Evolutionary conservation across 2,113 vertebrate genomes (phyloP), one percentile per base, ranked within the genome.

Genomic region (Morone chrysops): DNA sequence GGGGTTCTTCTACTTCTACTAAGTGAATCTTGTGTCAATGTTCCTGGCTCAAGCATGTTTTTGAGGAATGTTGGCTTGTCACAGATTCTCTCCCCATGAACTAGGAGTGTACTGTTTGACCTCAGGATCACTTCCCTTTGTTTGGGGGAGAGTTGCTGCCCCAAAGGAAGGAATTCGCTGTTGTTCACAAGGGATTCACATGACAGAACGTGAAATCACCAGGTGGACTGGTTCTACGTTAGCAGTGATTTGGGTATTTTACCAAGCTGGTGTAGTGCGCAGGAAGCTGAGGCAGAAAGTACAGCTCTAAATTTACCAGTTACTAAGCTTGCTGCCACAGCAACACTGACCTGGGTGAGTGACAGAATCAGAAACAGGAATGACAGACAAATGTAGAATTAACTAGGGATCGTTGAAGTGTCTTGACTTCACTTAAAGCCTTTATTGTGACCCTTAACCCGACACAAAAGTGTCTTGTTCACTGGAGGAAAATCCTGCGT

Each of bases 21-120:
- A 3, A 47, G 41, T 4, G 0, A 62, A 36, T 11, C 36, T 40
- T 38, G 59, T 40, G 31, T 17, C 14, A 0, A 38, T 16, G 31
- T 59, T 59, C 57, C 57, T 36, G 13, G 12, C 13, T 31, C 2
- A 31, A 31, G 31, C 31, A 31, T 31, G 31, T 31, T 31, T 31
- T 31, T 31, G 31, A 31, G 31, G 31, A 31, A 31, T 31, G 31
- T 31, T 31, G 31, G 31, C 31, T 31, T 31, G 31, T 31, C 31
- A 31, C 31, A 31, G 31, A 31, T 31, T 4, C 31, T 31, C 31
- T 31, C 31, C 31, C 31, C 31, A 31, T 4, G 31, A 31, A 31
- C 31, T 31, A 31, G 31, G 31, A 31, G 62, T 5, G 74, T 57
- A 51, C 62, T 57, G 62, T 66, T 12, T 8, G 74, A 76, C 38